phyloP scores from a whole-genome alignment of 2,113 vertebrate genomes.

The Chascanopsetta lugubris region DNA sequence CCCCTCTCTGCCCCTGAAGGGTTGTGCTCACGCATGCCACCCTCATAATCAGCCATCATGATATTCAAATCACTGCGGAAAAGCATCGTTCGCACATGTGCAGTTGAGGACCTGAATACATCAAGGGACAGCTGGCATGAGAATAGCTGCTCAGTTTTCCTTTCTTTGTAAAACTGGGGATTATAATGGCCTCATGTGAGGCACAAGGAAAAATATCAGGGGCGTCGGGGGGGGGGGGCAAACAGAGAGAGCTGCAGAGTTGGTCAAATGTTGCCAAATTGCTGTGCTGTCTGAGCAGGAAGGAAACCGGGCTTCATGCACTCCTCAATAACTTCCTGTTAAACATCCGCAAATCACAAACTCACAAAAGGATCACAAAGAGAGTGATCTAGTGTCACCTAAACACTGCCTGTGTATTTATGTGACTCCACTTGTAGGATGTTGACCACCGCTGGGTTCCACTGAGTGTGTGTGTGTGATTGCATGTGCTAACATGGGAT shows the following conservation, averaged over 20 bases:
- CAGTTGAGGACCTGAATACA: slow-evolving; percentile 70
- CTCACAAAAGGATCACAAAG: slow-evolving; percentile 68
- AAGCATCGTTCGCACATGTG: slow-evolving; percentile 66
- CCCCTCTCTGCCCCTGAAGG: slow-evolving; percentile 35
- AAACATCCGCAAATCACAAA: slow-evolving; percentile 76
- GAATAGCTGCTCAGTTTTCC: slow-evolving; percentile 26
- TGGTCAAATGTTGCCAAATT: slow-evolving; percentile 51
- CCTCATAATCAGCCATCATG: slow-evolving; percentile 69
- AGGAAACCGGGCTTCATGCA: slow-evolving; percentile 73
- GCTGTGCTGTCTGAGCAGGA: slow-evolving; percentile 69
- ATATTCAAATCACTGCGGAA: slow-evolving; percentile 68
- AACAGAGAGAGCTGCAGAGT: slow-evolving; percentile 40
- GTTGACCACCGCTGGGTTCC: slow-evolving; percentile 60
- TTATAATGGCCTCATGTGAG: slow-evolving; percentile 34
- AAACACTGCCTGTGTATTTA: slow-evolving; percentile 79
- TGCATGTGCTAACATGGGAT: slow-evolving; percentile 41
- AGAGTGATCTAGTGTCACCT: slow-evolving; percentile 66
- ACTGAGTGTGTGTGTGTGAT: slow-evolving; percentile 35
- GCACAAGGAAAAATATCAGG: slow-evolving; percentile 32
- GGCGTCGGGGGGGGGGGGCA: slow-evolving; percentile 10
- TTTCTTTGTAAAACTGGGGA: slow-evolving; percentile 30
- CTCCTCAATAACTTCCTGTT: slow-evolving; percentile 74
- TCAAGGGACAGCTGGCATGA: slow-evolving; percentile 68
- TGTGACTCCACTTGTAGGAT: slow-evolving; percentile 72
- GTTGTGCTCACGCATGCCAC: slow-evolving; percentile 76